Base-by-base conservation (phyloP, 1,140 invertebrate species). In the Platyura marginata region DNA sequence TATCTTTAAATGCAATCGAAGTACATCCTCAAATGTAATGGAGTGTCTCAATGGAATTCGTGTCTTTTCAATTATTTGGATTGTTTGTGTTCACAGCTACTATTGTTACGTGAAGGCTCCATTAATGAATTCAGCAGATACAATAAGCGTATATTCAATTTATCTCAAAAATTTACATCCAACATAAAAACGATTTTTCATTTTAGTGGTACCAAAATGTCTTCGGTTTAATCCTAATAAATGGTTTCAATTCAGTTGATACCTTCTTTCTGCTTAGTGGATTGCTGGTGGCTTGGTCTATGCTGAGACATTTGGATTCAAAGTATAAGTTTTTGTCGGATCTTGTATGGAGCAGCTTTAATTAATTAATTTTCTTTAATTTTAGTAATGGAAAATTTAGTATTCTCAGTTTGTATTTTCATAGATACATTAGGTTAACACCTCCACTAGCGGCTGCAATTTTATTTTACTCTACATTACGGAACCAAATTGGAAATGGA, bases 391-490 rank as follows among this genome's bases (percentile, higher is more conserved):
- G n/a, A n/a, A n/a, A n/a, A n/a, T n/a, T n/a, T n/a, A n/a, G n/a
- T n/a, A n/a, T 60, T 5, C 56, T 52, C 4, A 33, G 55, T 1
- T 58, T 60, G 54, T 60, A 60, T 23, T 42, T 60, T 18, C 54
- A 60, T 43, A 57, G 57, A 2, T 46, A 57, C 32, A 44, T 60
- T 4, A 50, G 57, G 0, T 35, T 60, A 9, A 58, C 58, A 0
- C 57, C 57, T 0, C 48, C 57, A 2, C 41, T 60, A 22, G 53
- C 50, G 2, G 6, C 55, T 13, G 54, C 56, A 0, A 45, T 60
- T 3, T 49, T 60, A 2, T 40, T 60, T 39, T 56, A 53, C 10
- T 49, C 52, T 45, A 54, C 53, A 0, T 38, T 60, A 9, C 50
- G 53, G 1, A 40, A 41, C 0, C 54, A 51, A 21, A 36, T 54